phyloP scores from a whole-genome alignment of 2,797 vertebrate genomes.

The Vespertilio murinus region DNA sequence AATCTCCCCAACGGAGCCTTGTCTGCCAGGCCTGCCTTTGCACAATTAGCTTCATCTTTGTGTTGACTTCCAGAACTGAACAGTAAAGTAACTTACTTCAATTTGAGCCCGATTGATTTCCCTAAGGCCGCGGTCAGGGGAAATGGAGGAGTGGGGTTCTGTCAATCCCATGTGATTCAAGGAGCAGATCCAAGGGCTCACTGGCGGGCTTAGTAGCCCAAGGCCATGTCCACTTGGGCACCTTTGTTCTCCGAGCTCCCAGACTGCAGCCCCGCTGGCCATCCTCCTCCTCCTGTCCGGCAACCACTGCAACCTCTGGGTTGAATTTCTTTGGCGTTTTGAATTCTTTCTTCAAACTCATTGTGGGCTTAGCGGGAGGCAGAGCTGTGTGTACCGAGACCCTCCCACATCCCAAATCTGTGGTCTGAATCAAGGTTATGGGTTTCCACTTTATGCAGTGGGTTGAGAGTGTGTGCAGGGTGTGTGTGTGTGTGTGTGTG shows the following conservation, averaged over 20 bases:
- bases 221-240: slow-evolving; percentile 69
- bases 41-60: neutral
- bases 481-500: neutral
- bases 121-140: neutral
- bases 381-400: neutral
- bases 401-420: neutral
- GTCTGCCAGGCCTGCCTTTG: neutral
- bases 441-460: slow-evolving; percentile 40
- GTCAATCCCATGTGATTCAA: neutral
- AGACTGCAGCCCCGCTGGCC: slow-evolving; percentile 48
- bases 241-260: slow-evolving; percentile 64
- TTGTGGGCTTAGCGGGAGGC: neutral
- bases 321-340: slow-evolving; percentile 30
- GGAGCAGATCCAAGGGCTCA: neutral
- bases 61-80: neutral
- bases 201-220: slow-evolving; percentile 11
- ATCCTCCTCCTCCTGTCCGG: neutral
- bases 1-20: neutral
- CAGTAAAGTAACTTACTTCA: neutral
- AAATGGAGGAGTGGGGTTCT: neutral
- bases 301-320: slow-evolving; percentile 28
- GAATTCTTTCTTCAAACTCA: slow-evolving; percentile 44
- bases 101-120: neutral
- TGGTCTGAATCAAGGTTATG: slow-evolving; percentile 75
- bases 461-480: neutral